phyloP scores from a whole-genome alignment of 2,113 vertebrate species.

The Rhegmatorhina hoffmannsi region DNA sequence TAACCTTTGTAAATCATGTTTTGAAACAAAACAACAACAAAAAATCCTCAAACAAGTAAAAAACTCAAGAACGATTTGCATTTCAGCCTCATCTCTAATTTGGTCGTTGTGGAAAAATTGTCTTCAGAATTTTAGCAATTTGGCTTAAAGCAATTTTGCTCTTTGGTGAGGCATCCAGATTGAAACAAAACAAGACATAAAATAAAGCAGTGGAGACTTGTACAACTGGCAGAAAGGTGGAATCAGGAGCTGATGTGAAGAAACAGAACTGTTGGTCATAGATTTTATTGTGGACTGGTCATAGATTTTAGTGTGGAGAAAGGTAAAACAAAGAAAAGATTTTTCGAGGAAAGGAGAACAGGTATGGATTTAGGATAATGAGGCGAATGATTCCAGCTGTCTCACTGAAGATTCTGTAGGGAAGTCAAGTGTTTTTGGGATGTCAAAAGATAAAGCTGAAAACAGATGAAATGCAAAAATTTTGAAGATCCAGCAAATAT shows the following conservation, averaged over 20 bases:
- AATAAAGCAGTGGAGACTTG: neutral
- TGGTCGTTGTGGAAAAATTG: neutral
- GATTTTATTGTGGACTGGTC: neutral
- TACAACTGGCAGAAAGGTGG: neutral
- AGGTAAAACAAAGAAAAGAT: neutral
- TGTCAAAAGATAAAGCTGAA: neutral
- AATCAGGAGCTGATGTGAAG: neutral
- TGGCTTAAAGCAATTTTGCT: neutral
- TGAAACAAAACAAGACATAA: neutral
- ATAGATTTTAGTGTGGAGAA: neutral
- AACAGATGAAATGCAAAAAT: neutral
- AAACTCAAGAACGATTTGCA: neutral
- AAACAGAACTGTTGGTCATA: neutral
- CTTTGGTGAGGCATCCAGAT: neutral
- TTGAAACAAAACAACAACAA: neutral
- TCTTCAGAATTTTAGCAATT: neutral
- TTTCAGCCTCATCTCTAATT: neutral
- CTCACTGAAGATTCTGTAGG: neutral
- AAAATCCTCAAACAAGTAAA: neutral
- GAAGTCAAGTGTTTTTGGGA: neutral
- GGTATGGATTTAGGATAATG: neutral
- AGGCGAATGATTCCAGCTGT: neutral
- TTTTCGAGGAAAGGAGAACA: neutral
- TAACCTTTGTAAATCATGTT: accelerated
- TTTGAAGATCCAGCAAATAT: neutral